Base-by-base conservation (phyloP, 2,888 invertebrate species). In the Ectropis crepuscularia region DNA sequence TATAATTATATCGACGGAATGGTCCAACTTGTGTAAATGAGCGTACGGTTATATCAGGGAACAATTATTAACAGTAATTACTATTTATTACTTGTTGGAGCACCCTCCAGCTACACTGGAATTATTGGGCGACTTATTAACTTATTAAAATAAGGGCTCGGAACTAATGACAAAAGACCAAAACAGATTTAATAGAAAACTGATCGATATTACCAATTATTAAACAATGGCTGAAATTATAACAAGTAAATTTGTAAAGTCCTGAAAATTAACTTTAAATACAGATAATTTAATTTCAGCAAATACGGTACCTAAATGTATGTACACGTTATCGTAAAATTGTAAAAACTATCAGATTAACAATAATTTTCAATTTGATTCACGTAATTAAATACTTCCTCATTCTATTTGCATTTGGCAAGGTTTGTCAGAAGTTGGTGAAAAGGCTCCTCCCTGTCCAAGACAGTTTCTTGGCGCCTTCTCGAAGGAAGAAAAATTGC, bases 401-500 rank as follows among this genome's bases (percentile, higher is more conserved):
- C 2, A 38, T 53, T 53, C 53, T 58, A 58, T 58, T 53, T 58
- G 63, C 57, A 63, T 63, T 58, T 48, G 11, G 55, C 47, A 46
- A 36, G 57, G 80, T 83, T 85, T 85, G 83, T 82, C 79, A 73
- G 73, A 70, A 81, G 75, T 79, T 79, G 80, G 78, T 71, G 76
- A 80, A 77, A 78, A 74, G 77, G 82, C 82, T 77, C 77, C 16
- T 76, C 77, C 78, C 81, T 83, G 80, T 77, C 69, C 57, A 61
- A 69, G 74, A 77, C 79, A 80, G 84, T 83, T 83, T 82, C 80
- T 74, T 65, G 73, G 72, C 69, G 61, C 73, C 70, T 69, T 71
- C 63, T 69, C 65, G 66, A 74, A 71, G 70, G 71, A 77, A 82
- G 82, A 85, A 81, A 85, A 83, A 86, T 85, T 76, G 81, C 75